phyloP scores from a whole-genome alignment of 2,113 vertebrate genomes.

The Emydura subglobosa region DNA sequence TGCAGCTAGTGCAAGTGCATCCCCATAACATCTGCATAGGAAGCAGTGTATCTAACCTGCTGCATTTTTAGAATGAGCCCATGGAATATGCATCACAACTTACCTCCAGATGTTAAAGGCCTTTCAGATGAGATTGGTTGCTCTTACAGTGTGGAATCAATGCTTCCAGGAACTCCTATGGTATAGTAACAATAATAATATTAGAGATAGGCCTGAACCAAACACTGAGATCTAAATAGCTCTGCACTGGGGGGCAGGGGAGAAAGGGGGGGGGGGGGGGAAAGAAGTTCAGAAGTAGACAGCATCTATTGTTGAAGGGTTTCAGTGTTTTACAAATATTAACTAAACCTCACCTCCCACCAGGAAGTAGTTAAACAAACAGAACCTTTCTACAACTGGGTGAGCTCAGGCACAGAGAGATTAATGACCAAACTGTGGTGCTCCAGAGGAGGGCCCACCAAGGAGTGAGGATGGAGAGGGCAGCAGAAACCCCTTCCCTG shows the following conservation, averaged over 20 bases:
- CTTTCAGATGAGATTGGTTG: neutral
- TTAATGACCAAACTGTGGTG: slow-evolving; percentile 14
- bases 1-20: neutral
- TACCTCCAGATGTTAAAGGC: neutral
- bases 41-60: neutral
- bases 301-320: neutral
- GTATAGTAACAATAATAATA: neutral
- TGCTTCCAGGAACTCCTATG: neutral
- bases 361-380: neutral
- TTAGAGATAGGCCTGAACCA: neutral
- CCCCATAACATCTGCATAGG: neutral
- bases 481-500: neutral
- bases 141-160: neutral
- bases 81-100: neutral
- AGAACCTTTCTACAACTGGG: neutral
- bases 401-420: neutral
- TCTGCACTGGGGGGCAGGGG: neutral
- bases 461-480: neutral
- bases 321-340: neutral
- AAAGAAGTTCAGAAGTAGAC: neutral
- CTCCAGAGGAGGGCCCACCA: neutral
- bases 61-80: neutral
- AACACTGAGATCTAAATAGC: neutral
- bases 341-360: neutral
- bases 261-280: too few relatives aligned